Evolutionary conservation across 2,797 vertebrate species (phyloP).

Genomic region (Anisognathus igniventris): DNA sequence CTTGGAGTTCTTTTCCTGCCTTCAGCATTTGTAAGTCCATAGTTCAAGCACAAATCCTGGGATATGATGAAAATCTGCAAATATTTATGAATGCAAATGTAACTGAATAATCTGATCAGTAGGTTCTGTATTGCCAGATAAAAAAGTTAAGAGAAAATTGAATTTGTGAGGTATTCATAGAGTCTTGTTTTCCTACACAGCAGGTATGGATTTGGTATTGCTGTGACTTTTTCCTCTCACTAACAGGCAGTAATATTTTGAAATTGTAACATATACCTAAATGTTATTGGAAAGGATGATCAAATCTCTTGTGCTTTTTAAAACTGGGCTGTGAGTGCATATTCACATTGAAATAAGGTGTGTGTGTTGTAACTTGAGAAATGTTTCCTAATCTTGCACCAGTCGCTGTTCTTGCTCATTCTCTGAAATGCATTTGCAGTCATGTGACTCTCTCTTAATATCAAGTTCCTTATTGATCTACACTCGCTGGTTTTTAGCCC

Average conservation of each 20-base stretch:
- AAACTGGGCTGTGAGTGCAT: not conserved
- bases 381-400: not conserved
- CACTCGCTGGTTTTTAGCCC: not conserved
- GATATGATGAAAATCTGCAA: not conserved
- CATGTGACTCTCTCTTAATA: not conserved
- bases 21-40: conserved; percentile 88
- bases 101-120: not conserved
- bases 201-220: not conserved
- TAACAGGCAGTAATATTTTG: not conserved
- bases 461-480: not conserved
- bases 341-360: not conserved
- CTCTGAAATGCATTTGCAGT: not conserved
- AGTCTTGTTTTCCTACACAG: not conserved
- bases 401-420: not conserved
- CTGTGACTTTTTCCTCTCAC: not conserved
- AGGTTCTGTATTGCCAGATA: not conserved
- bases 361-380: not conserved
- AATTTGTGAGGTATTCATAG: not conserved
- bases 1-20: conserved; percentile 94
- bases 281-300: not conserved
- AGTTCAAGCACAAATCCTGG: not conserved
- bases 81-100: not conserved
- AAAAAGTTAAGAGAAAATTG: not conserved
- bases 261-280: not conserved
- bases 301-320: not conserved